Base-by-base conservation (phyloP, 2,888 invertebrate genomes). In the Carterocephalus palaemon region DNA sequence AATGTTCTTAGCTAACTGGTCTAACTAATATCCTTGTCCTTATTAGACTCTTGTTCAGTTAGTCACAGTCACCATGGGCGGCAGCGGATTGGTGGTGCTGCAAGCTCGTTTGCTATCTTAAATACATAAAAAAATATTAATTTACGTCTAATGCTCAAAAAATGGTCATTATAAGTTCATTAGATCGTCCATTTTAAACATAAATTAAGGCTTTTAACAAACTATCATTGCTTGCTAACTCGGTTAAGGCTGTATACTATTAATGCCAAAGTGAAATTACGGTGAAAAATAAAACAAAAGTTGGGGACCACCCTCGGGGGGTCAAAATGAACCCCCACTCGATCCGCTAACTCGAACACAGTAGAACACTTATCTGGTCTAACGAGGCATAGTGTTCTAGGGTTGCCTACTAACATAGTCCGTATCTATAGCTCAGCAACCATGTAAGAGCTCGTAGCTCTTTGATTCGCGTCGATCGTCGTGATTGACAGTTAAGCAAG, bases 361-460 rank as follows among this genome's bases (percentile, higher is more conserved):
- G 43, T 45, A 45, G 29, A 45, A 45, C 43, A 45, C 43, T 45
- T 45, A 45, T 45, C 43, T 45, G 31, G 43, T 45, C 43, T 45
- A 45, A 45, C 45, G 45, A 45, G 45, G 8, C 45, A 37, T 45
- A 31, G 45, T 22, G 6, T 9, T 5, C 12, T 45, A 45, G 37
- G 45, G 37, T 17, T 45, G 45, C 24, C 37, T 31, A 32, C 15
- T 3, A 12, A 26, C n/a, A 32, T n/a, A n/a, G n/a, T n/a, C n/a
- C n/a, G n/a, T n/a, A n/a, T n/a, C n/a, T n/a, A n/a, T n/a, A n/a
- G n/a, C n/a, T n/a, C n/a, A n/a, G n/a, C n/a, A n/a, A n/a, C n/a
- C n/a, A n/a, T n/a, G n/a, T n/a, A n/a, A n/a, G n/a, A n/a, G n/a
- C n/a, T n/a, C n/a, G n/a, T n/a, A n/a, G n/a, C n/a, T n/a, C n/a